Conservation (phyloP, 2,113 vertebrate species). For the Tursiops truncatus region DNA sequence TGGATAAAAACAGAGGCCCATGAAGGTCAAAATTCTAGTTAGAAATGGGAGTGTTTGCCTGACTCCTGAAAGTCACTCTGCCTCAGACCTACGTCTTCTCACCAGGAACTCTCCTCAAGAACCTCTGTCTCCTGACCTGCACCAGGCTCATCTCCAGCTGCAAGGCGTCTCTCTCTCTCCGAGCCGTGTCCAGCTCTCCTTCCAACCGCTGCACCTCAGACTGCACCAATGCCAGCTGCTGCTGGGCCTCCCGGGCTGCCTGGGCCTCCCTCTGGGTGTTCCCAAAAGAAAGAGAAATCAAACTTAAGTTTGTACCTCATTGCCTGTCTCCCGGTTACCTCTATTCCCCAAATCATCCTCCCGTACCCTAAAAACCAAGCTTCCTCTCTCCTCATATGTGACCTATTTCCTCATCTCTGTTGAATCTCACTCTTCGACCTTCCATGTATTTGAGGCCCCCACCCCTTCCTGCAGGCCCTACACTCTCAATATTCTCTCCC, state of each 20-base stretch:
- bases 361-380: background rate
- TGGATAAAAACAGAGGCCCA: background rate
- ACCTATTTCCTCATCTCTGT: background rate
- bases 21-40: background rate
- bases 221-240: conserved; percentile 66
- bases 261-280: conserved; percentile 78
- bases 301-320: background rate
- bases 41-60: background rate
- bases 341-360: background rate
- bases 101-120: background rate
- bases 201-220: conserved; percentile 76
- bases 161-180: conserved; percentile 81
- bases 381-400: background rate
- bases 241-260: conserved; percentile 79
- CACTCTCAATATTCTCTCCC: background rate
- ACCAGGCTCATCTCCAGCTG: conserved; percentile 85
- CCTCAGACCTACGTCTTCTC: background rate
- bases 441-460: background rate
- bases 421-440: background rate
- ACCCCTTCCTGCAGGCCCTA: background rate
- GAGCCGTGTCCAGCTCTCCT: conserved; percentile 80
- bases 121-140: conserved; percentile 77
- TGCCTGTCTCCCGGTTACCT: background rate
- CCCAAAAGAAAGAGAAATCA: conserved; percentile 53
- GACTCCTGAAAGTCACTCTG: background rate